A percentile compares a stretch with the other conserved stretches of the same genome.
Conservation (phyloP, 2,113 vertebrate genomes). For the Agapornis roseicollis region DNA sequence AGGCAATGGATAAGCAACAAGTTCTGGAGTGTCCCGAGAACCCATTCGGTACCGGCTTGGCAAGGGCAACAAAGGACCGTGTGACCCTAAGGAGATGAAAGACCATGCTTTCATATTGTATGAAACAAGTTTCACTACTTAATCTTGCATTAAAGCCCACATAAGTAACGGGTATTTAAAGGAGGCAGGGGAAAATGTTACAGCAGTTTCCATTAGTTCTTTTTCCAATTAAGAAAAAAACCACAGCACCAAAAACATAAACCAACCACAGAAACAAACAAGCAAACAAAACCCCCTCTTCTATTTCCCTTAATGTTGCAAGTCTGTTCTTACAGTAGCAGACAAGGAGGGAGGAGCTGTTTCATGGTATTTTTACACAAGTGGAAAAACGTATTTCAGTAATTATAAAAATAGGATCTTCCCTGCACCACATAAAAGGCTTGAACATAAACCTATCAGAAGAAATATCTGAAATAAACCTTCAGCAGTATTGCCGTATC, state of each 20-base stretch:
- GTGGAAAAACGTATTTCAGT: neutral
- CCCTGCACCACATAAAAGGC: neutral
- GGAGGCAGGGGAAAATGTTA: neutral
- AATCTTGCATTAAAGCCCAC: neutral
- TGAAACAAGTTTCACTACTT: neutral
- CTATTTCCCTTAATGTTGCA: neutral
- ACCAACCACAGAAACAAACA: neutral
- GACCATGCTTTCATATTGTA: neutral
- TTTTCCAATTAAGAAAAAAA: neutral
- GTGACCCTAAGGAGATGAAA: constrained; percentile 78
- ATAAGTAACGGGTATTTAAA: neutral
- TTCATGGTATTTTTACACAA: neutral
- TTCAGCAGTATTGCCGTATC: neutral
- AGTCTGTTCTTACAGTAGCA: neutral
- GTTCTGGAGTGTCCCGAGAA: constrained; percentile 90
- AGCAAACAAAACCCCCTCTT: neutral
- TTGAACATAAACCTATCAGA: neutral
- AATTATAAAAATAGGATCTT: neutral
- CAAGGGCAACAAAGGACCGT: constrained; percentile 90
- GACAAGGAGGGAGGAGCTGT: neutral
- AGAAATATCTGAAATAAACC: neutral
- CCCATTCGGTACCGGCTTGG: constrained; percentile 90
- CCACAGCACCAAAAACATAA: neutral
- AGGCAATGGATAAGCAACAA: constrained; percentile 92
- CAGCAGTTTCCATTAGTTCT: neutral